Evolutionary conservation across 2,888 invertebrate species (phyloP).

Genomic region (Danaus chrysippus): DNA sequence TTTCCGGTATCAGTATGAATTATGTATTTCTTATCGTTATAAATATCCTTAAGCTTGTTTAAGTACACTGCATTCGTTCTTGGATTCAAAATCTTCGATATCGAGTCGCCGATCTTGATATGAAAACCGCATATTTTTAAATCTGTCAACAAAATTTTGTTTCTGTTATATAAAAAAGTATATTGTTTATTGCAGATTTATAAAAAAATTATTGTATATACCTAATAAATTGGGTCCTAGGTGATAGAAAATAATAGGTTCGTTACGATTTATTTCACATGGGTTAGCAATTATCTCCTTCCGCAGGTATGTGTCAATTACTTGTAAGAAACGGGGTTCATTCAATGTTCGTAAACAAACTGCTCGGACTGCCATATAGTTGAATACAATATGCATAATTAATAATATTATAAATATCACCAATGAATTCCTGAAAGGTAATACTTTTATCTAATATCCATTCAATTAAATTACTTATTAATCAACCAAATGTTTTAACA

Average conservation of each 20-base stretch:
- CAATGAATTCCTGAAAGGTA: slow-evolving; percentile 81
- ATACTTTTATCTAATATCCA: neutral
- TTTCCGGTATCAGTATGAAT: slow-evolving; percentile 68
- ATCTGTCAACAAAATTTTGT: slow-evolving; percentile 12
- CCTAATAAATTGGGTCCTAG: slow-evolving; percentile 49
- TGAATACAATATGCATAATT: slow-evolving; percentile 88
- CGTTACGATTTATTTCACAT: slow-evolving; percentile 82
- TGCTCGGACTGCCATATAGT: slow-evolving; percentile 91
- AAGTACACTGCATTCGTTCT: slow-evolving; percentile 46
- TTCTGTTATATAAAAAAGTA: neutral
- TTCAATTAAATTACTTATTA: neutral
- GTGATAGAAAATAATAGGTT: slow-evolving; percentile 72
- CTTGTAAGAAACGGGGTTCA: slow-evolving; percentile 84
- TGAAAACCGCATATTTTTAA: slow-evolving; percentile 70
- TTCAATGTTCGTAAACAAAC: slow-evolving; percentile 91
- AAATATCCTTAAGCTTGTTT: slow-evolving; percentile 59
- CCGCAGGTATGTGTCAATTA: slow-evolving; percentile 83
- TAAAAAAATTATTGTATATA: slow-evolving; percentile 29
- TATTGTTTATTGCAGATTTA: neutral
- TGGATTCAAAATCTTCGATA: slow-evolving; percentile 52
- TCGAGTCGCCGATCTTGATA: slow-evolving; percentile 79
- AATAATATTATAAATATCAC: slow-evolving; percentile 86
- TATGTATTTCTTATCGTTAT: slow-evolving; percentile 74
- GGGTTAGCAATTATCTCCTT: slow-evolving; percentile 81
- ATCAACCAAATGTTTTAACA: no score